These are phyloP conservation scores for Lepidurus packardi DNA, from an alignment of 1,140 invertebrate species.

Conservation along the genomic window DNA sequence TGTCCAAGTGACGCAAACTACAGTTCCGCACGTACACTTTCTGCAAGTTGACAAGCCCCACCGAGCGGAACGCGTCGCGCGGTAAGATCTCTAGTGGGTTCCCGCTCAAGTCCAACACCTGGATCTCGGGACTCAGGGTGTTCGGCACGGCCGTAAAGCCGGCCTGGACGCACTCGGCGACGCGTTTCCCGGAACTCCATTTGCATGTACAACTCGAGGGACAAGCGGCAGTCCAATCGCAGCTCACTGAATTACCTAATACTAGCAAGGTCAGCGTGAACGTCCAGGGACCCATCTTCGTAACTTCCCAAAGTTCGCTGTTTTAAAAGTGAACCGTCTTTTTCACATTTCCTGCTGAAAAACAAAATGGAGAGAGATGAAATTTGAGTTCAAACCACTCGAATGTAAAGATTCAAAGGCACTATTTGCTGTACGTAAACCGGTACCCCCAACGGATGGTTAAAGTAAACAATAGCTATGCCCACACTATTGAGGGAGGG, in stretches of 20 bases:
- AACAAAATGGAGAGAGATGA: neutral
- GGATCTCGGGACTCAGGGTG: conserved; percentile 70
- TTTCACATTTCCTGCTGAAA: conserved; percentile 4
- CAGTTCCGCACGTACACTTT: conserved; percentile 68
- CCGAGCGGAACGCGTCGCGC: conserved; percentile 70
- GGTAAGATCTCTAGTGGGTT: conserved; percentile 69
- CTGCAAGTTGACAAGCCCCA: conserved; percentile 75
- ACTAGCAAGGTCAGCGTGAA: neutral
- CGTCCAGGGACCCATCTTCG: neutral
- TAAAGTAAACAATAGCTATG: conserved; percentile 5
- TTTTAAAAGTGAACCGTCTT: neutral
- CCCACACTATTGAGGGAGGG: neutral
- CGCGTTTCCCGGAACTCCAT: conserved; percentile 82
- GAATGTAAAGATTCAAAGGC: neutral
- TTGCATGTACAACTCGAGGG: conserved; percentile 74
- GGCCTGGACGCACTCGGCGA: conserved; percentile 69
- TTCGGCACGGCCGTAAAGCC: conserved; percentile 67
- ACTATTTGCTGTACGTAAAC: neutral
- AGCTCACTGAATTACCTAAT: neutral
- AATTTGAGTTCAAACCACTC: neutral
- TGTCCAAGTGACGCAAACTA: conserved; percentile 65
- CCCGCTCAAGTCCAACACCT: conserved; percentile 74
- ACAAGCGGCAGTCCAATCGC: conserved; percentile 71
- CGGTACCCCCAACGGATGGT: neutral
- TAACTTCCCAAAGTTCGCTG: neutral